These are phyloP conservation scores for Monopterus albus DNA, from an alignment of 2,113 vertebrate species.

Conservation along the genomic window DNA sequence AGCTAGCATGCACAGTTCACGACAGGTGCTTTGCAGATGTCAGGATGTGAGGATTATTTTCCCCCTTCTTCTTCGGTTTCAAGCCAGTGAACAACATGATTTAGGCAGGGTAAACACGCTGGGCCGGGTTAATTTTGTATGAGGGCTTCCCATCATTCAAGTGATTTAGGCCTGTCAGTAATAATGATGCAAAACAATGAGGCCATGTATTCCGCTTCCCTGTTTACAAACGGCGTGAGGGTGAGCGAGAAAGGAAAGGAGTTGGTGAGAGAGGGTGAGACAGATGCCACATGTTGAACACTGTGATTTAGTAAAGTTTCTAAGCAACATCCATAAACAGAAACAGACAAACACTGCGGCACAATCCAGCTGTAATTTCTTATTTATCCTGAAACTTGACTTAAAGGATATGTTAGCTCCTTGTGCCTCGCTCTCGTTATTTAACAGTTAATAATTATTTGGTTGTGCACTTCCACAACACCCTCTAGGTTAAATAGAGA, in stretches of 20 bases:
- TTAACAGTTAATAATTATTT: conserved; percentile 54
- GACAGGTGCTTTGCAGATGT: conserved; percentile 79
- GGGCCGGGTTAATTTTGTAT: conserved; percentile 64
- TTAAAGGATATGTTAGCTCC: conserved; percentile 15
- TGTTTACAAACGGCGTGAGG: conserved; percentile 60
- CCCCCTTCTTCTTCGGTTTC: conserved; percentile 51
- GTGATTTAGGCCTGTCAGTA: conserved; percentile 71
- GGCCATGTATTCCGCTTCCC: conserved; percentile 56
- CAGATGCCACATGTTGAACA: conserved; percentile 71
- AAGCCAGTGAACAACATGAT: conserved; percentile 68
- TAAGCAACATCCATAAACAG: conserved; percentile 71
- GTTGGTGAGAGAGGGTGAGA: conserved; percentile 22
- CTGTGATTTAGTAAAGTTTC: conserved; percentile 72
- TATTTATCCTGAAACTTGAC: conserved; percentile 46
- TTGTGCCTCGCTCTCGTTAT: conserved; percentile 23
- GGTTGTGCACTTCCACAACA: conserved; percentile 53
- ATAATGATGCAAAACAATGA: conserved; percentile 76
- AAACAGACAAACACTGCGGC: conserved; percentile 64
- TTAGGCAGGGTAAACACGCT: conserved; percentile 71
- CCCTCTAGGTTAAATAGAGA: conserved; percentile 19
- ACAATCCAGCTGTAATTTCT: conserved; percentile 64
- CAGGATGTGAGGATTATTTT: conserved; percentile 65
- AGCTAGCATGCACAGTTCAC: conserved; percentile 39
- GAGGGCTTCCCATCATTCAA: conserved; percentile 75
- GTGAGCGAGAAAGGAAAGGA: conserved; percentile 13